These are phyloP conservation scores for Lysandra coridon DNA, from an alignment of 2,888 invertebrate genomes.

Conservation along the genomic window DNA sequence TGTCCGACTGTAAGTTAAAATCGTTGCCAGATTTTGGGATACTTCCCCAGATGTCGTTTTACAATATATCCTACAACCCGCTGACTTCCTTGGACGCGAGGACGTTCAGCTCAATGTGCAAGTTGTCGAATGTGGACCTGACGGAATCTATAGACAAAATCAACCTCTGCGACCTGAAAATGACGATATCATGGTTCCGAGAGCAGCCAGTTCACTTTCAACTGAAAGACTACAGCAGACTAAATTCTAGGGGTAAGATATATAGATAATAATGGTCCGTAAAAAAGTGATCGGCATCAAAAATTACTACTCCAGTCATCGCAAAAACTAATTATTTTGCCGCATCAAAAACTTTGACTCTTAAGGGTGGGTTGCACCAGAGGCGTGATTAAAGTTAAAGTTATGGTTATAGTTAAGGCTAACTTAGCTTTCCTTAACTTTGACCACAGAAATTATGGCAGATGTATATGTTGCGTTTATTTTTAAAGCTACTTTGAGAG, in stretches of 20 bases:
- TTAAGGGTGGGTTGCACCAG: too few species aligned
- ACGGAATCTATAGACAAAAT: constrained; percentile 59
- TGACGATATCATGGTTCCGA: constrained; percentile 65
- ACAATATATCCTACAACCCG: constrained; percentile 83
- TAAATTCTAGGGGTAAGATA: constrained; percentile 62
- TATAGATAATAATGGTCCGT: background rate
- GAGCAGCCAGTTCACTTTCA: constrained; percentile 57
- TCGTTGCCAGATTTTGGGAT: constrained; percentile 82
- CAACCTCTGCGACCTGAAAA: constrained; percentile 56
- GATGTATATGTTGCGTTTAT: too few species aligned
- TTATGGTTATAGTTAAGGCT: too few species aligned
- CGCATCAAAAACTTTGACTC: background rate
- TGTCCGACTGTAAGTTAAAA: constrained; percentile 81
- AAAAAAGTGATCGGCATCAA: too few species aligned
- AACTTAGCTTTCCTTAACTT: too few species aligned
- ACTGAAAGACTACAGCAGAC: constrained; percentile 60
- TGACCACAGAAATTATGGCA: too few species aligned
- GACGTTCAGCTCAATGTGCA: constrained; percentile 83
- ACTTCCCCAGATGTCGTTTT: constrained; percentile 77
- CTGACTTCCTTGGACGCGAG: constrained; percentile 68
- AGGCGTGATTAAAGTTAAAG: too few species aligned
- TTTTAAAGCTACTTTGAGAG: too few species aligned
- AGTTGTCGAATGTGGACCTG: constrained; percentile 79
- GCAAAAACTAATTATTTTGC: background rate
- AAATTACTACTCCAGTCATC: background rate